Evolutionary conservation across 2,888 invertebrate species (phyloP).

Genomic region (Pseudococcus viburni): DNA sequence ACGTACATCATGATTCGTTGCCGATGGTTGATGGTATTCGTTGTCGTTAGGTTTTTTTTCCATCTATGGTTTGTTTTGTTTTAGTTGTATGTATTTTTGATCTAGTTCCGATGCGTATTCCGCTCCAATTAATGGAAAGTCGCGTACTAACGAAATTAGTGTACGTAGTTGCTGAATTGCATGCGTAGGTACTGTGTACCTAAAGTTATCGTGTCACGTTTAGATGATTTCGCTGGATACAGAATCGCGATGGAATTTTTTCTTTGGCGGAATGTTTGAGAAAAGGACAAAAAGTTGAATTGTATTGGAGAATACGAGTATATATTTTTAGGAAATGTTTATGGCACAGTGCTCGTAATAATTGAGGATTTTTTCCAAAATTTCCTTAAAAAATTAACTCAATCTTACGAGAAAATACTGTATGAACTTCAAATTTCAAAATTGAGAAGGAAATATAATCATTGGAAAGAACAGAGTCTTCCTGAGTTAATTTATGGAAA

Average conservation of each 20-base stretch:
- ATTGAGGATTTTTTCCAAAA: too few relatives aligned
- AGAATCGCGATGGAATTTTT: neutral
- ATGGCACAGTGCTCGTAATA: too few relatives aligned
- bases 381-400: too few relatives aligned
- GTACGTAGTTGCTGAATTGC: neutral
- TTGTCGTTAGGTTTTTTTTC: neutral
- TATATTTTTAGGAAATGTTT: too few relatives aligned
- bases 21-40: neutral
- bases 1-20: conserved; percentile 31
- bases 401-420: too few relatives aligned
- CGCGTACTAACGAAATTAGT: neutral
- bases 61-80: too few relatives aligned
- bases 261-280: neutral
- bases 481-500: too few relatives aligned
- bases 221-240: neutral
- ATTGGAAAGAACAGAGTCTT: too few relatives aligned
- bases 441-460: too few relatives aligned
- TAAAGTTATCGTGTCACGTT: conserved; percentile 5
- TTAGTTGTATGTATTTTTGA: neutral
- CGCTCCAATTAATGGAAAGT: conserved; percentile 40
- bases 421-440: too few relatives aligned
- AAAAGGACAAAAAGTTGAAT: neutral
- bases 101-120: conserved; percentile 43
- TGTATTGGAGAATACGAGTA: neutral
- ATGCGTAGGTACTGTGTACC: neutral